Evolutionary conservation across 2,113 vertebrate species (phyloP), one percentile per base, ranked within the genome.

Genomic region (Indri indri): DNA sequence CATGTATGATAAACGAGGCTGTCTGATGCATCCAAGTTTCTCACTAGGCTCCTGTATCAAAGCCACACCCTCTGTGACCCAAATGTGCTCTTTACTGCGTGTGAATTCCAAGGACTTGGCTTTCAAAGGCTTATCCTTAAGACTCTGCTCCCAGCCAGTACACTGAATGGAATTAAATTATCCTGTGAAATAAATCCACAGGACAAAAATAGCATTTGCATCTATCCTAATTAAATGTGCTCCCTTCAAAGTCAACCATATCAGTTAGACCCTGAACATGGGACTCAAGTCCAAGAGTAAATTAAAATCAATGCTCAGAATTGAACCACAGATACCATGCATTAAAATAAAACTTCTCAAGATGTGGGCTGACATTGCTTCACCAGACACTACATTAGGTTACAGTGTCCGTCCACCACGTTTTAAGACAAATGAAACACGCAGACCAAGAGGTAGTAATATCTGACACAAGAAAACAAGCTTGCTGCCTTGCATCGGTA

Each of bases 71-170:
- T 82, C 37, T 6, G 7, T 52, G 88, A 90, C 70, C 57, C 66
- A 77, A 37, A n/a, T 71, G 27, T 87, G 50, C 45, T 91, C 93
- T 97, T 93, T 81, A 74, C 83, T 25, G 6, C 66, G 68, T 70
- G 32, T 85, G 66, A 94, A 95, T 70, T 95, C 82, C 88, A 88
- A 86, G 74, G 88, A 61, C 86, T 84, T 73, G 90, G 90, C 77
- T 95, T 97, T 92, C 88, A 91, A 74, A 96, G 66, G 30, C 95
- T 96, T 85, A 92, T 40, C 90, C 73, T 95, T 81, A 97, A 96
- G 94, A 96, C 14, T 91, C 50, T 65, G 5, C n/a, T 96, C 86
- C 91, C 63, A 83, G 83, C 32, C 54, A 90, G 34, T 17, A 79
- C 77, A 57, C 65, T 70, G 88, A 57, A 37, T 91, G 82, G 88